These are phyloP conservation scores for Sylvia borin DNA, from an alignment of 2,797 vertebrate genomes.

Conservation along the genomic window DNA sequence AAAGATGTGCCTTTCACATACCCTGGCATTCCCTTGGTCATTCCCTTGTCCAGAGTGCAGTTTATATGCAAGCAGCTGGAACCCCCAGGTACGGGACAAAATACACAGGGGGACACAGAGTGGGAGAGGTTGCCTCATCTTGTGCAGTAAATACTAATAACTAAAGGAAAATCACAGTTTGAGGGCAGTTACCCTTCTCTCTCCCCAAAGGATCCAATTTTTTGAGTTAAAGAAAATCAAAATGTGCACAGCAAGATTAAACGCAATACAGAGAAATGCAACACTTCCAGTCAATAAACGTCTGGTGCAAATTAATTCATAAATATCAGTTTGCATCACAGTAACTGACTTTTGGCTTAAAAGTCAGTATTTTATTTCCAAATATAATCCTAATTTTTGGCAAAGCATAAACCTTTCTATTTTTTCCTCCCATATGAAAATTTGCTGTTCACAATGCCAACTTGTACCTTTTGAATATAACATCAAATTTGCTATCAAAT, in stretches of 20 bases:
- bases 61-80: not conserved
- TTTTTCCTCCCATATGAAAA: not conserved
- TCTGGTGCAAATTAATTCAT: not conserved
- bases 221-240: not conserved
- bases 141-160: not conserved
- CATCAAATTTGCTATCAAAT: not conserved
- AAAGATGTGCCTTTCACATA: not conserved
- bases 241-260: not conserved
- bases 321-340: not conserved
- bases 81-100: not conserved
- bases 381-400: not conserved
- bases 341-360: not conserved
- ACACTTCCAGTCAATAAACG: not conserved
- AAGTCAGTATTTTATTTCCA: not conserved
- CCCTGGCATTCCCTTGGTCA: not conserved
- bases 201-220: not conserved
- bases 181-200: not conserved
- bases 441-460: not conserved
- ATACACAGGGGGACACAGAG: not conserved
- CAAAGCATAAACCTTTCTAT: not conserved
- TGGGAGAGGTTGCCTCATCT: not conserved
- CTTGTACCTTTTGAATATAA: not conserved
- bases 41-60: fast-evolving
- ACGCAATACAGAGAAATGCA: not conserved
- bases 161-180: not conserved